Base-by-base conservation (phyloP, 2,113 vertebrate genomes). In the Argyrosomus japonicus region DNA sequence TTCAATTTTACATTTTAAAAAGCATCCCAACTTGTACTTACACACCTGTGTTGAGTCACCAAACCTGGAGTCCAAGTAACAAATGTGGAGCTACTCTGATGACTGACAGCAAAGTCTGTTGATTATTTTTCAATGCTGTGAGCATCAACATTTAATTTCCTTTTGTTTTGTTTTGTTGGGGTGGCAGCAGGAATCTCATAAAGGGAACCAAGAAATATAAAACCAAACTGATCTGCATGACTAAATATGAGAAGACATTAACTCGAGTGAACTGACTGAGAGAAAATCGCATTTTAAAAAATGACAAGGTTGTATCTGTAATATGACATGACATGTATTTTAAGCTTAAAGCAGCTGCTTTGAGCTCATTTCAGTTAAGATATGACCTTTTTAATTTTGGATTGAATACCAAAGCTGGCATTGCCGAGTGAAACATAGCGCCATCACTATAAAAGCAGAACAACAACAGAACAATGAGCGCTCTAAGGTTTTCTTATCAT, bases 11-110 rank as follows among this genome's bases (percentile, higher is more conserved):
- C 29, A 5, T 32, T 32, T 6, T 6, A 32, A 5, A 32, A 32
- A 32, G 29, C 29, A 32, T 32, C 29, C 29, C 29, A 32, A 32
- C 29, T 32, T 32, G 5, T 10, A 43, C 21, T 18, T 12, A 10
- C 29, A 62, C 4, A 15, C 18, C 32, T 50, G 47, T 68, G 71
- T 48, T 45, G 53, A 74, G 62, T 81, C 53, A 62, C 29, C 29
- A 67, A 19, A 47, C 12, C 1, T 57, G 7, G 53, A 45, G 53
- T 27, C 23, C n/a, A 47, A 12, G 10, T 25, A 36, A 40, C 29
- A 13, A 23, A 71, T 4, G 50, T 36, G 27, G 12, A 68, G 5
- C 18, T 32, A 7, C 25, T n/a, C 21, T 64, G n/a, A n/a, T 51
- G 32, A 14, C 12, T 13, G 54, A 14, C 23, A 58, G 25, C 56